A percentile compares a stretch with the other conserved stretches of the same genome.
These are phyloP conservation scores for Ophiodon elongatus DNA, from an alignment of 2,113 vertebrate species.

Conservation along the genomic window DNA sequence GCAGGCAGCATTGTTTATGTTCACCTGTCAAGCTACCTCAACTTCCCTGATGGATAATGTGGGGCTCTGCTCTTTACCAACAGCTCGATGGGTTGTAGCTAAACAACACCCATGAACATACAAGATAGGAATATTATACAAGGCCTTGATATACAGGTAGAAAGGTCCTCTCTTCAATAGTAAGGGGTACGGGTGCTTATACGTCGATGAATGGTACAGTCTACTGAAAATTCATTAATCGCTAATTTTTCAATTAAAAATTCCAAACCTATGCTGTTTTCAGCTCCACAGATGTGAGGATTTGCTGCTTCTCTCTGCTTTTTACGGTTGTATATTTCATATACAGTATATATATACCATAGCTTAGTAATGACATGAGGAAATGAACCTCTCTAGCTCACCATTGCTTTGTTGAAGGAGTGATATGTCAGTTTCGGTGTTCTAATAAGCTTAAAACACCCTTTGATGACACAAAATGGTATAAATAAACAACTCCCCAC, in stretches of 20 bases:
- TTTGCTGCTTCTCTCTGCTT: not conserved
- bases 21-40: constrained; percentile 70
- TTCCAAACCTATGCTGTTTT: not conserved
- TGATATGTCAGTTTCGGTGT: not conserved
- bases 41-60: constrained; percentile 70
- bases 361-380: not conserved
- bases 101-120: constrained; percentile 55
- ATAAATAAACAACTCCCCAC: constrained; percentile 21
- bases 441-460: constrained; percentile 2
- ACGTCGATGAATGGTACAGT: not conserved
- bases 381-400: not conserved
- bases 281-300: not conserved
- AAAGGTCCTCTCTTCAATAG: constrained; percentile 9
- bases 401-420: not conserved
- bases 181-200: not conserved
- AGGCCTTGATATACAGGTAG: not conserved
- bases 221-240: not conserved
- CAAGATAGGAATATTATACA: constrained; percentile 21
- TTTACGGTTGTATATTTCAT: not conserved
- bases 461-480: constrained; percentile 13
- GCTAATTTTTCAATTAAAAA: constrained; percentile 3
- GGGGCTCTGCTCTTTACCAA: constrained; percentile 59
- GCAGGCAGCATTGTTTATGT: constrained; percentile 66
- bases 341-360: not conserved
- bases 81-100: constrained; percentile 47